phyloP scores from a whole-genome alignment of 2,797 vertebrate species.

The Coluber constrictor region DNA sequence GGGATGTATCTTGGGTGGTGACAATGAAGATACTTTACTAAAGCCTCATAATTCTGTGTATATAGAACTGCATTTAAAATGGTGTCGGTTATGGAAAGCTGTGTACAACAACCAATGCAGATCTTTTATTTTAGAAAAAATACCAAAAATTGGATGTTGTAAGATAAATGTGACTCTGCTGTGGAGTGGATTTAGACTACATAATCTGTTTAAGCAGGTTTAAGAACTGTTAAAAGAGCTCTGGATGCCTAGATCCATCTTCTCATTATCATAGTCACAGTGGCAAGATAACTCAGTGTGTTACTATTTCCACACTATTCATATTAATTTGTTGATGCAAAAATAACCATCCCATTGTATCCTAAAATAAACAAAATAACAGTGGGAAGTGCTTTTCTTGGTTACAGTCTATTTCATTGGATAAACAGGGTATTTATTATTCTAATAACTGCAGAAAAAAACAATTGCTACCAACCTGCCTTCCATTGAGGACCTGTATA shows the following conservation, averaged over 20 bases:
- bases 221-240: neutral
- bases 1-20: neutral
- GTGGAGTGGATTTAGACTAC: neutral
- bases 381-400: neutral
- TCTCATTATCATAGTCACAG: neutral
- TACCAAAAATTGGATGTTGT: neutral
- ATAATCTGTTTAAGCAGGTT: neutral
- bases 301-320: neutral
- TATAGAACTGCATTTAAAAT: neutral
- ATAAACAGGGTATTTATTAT: neutral
- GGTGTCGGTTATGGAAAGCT: neutral
- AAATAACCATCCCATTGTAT: neutral
- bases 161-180: neutral
- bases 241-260: neutral
- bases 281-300: neutral
- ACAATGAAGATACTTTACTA: neutral
- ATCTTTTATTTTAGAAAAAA: neutral
- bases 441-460: neutral
- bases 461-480: too few relatives aligned
- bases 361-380: neutral
- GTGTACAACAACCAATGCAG: neutral
- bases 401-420: neutral
- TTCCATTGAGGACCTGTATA: too few relatives aligned
- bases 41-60: neutral
- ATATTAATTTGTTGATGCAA: neutral